Evolutionary conservation across 2,888 invertebrate genomes (phyloP).

Genomic region (Arctia plantaginis): DNA sequence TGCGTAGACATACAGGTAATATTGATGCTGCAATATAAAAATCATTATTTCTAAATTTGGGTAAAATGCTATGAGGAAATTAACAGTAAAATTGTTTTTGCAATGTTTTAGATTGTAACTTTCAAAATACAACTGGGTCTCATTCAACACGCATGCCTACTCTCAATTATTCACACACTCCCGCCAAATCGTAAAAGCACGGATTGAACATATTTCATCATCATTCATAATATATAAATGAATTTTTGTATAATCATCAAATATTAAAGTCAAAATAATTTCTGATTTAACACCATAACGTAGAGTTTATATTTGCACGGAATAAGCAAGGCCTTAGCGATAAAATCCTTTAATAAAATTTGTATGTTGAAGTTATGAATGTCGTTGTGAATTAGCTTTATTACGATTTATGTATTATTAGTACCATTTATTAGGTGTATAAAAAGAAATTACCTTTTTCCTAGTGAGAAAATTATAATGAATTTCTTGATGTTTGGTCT

Average conservation of each 20-base stretch:
- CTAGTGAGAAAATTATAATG: not conserved
- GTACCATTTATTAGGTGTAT: not conserved
- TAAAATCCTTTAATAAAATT: constrained; percentile 2
- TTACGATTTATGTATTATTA: not conserved
- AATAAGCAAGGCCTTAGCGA: not conserved
- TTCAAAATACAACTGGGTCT: not conserved
- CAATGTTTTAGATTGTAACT: not conserved
- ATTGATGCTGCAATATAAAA: too few species aligned
- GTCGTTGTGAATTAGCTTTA: not conserved
- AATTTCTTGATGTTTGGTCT: not conserved
- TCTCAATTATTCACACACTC: not conserved
- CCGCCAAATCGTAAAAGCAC: not conserved
- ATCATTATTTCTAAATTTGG: too few species aligned
- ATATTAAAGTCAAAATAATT: not conserved
- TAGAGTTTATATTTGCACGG: not conserved
- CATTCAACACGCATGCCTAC: not conserved
- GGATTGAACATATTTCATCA: not conserved
- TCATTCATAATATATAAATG: not conserved
- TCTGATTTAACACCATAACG: not conserved
- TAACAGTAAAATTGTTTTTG: too few species aligned
- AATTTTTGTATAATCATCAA: not conserved
- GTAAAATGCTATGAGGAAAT: too few species aligned
- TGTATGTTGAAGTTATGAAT: not conserved
- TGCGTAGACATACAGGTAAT: too few species aligned
- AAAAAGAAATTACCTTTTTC: not conserved